phyloP scores from a whole-genome alignment of 1,140 invertebrate species.

The Ptiloglossa arizonensis region DNA sequence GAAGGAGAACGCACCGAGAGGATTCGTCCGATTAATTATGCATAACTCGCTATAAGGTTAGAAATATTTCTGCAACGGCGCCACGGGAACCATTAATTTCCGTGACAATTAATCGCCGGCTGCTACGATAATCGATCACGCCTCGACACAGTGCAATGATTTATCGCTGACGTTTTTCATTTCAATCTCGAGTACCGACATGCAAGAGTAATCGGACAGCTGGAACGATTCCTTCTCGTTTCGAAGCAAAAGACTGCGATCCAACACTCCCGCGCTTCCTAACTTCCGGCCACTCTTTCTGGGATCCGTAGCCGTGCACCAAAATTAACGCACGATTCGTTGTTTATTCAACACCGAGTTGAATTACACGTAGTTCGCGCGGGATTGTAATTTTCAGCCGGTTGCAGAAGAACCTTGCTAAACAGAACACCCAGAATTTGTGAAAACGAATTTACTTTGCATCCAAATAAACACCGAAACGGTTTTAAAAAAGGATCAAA shows the following conservation, averaged over 20 bases:
- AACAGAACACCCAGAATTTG: no score
- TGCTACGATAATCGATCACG: constrained; percentile 61
- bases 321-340: background rate
- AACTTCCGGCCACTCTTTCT: constrained; percentile 13
- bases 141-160: constrained; percentile 56
- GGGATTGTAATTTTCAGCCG: no score
- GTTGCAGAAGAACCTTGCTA: no score
- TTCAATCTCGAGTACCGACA: constrained; percentile 53
- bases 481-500: no score
- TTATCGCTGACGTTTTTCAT: constrained; percentile 63
- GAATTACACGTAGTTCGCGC: no score
- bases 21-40: background rate
- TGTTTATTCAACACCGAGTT: background rate
- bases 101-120: constrained; percentile 55
- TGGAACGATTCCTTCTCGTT: constrained; percentile 36
- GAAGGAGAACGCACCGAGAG: no score
- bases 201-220: constrained; percentile 38
- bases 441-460: no score
- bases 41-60: background rate
- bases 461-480: no score
- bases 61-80: background rate
- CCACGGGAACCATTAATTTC: constrained; percentile 41
- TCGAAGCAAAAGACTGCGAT: constrained; percentile 19
- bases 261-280: constrained; percentile 10
- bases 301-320: background rate